Evolutionary conservation across 2,113 vertebrate genomes (phyloP).

Genomic region (Sterna hirundo): DNA sequence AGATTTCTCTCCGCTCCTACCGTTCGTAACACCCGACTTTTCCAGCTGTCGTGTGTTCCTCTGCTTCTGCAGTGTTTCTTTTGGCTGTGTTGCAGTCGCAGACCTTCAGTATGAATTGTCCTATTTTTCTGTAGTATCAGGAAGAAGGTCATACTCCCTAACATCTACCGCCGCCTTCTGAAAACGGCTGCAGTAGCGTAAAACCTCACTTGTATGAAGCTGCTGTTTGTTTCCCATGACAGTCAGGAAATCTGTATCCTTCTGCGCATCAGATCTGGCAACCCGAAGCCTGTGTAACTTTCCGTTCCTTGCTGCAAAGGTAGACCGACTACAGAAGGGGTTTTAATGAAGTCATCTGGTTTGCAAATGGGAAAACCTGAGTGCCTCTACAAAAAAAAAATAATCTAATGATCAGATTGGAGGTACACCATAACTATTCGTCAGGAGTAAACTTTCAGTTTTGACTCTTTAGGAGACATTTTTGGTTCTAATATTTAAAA

Average conservation of each 20-base stretch:
- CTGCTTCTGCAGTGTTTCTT: neutral
- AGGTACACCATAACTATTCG: neutral
- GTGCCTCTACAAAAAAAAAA: fast-evolving
- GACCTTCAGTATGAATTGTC: fast-evolving
- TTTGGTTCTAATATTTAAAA: neutral
- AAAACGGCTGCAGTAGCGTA: neutral
- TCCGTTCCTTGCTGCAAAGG: neutral
- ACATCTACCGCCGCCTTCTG: neutral
- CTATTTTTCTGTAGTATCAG: neutral
- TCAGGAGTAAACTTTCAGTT: neutral
- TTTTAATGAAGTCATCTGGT: neutral
- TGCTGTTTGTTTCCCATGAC: neutral
- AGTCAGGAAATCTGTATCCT: neutral
- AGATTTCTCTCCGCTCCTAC: neutral
- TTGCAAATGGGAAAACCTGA: neutral
- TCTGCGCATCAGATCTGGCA: conserved; percentile 9
- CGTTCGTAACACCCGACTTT: fast-evolving
- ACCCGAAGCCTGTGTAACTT: neutral
- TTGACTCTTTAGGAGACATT: neutral
- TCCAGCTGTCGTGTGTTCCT: neutral
- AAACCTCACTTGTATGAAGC: neutral
- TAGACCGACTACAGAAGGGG: neutral
- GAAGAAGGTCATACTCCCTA: neutral
- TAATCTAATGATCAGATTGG: fast-evolving
- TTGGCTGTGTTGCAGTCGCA: fast-evolving